Evolutionary conservation across 1,140 invertebrate species (phyloP), one percentile per base, ranked within the genome.

Genomic region (Pogonomyrmex barbatus): DNA sequence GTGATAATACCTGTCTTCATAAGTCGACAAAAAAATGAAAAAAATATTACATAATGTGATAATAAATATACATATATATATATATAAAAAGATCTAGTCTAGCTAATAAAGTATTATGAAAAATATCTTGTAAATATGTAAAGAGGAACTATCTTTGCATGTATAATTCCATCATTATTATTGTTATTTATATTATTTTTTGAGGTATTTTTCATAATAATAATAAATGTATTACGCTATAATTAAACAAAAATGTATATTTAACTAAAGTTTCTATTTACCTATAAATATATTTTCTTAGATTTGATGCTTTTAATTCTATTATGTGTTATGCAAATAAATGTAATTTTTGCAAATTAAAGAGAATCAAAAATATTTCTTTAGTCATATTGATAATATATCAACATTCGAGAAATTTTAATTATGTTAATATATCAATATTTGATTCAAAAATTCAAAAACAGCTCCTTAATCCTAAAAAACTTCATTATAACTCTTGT

Each of bases 81-180:
- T 56, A 12, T 50, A 39, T 54, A 36, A 45, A 52, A 63, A 45
- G 24, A 24, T 24, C 24, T 24, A 24, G 17, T 54, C 52, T 42
- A 39, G 4, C 45, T 87, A 30, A 17, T 76, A 75, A 42, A 68
- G n/a, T 58, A 76, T 60, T 42, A 60, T 3, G 8, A 75, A 2
- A 4, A 68, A 42, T 68, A 24, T 47, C 2, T 50, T 2, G 24
- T 24, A 24, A 24, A 24, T 24, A 24, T 70, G 14, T 52, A 75
- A 10, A 75, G 17, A 71, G 39, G 33, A 2, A 47, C 14, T 47
- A 30, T 3, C 14, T 62, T 14, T 33, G 14, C 0, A 10, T 63
- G 10, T 45, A 47, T 8, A 33, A 1, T 30, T 68, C 12, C 12
- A 39, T 71, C 30, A 8, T 77, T 77, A 50, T 47, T 63, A 24